phyloP scores from a whole-genome alignment of 1,140 invertebrate species.

The Solenopsis fugax region DNA sequence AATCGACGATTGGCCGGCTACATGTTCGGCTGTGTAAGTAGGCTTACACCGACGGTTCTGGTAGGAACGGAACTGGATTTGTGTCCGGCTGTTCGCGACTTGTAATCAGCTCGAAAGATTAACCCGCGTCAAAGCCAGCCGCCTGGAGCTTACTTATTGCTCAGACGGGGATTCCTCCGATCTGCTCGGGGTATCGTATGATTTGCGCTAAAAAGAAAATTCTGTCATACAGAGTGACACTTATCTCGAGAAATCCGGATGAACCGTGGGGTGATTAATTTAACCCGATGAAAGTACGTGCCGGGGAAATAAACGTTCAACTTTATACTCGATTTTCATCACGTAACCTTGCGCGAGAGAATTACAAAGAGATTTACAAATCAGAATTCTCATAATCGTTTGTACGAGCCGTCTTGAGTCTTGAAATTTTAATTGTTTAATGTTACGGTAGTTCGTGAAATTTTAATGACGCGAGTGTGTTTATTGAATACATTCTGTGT shows the following conservation, averaged over 20 bases:
- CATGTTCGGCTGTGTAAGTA: conserved; percentile 75
- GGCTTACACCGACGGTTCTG: conserved; percentile 71
- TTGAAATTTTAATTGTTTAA: conserved; percentile 1
- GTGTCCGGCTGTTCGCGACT: conserved; percentile 59
- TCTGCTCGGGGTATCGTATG: not conserved
- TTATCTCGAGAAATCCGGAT: not conserved
- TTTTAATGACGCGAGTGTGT: not conserved
- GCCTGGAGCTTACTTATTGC: not conserved
- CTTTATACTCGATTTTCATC: not conserved
- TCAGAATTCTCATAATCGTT: not conserved
- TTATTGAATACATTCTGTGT: not conserved
- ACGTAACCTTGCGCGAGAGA: not conserved
- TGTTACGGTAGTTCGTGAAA: not conserved
- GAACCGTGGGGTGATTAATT: not conserved
- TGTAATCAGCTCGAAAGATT: conserved; percentile 78
- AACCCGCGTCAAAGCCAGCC: conserved; percentile 54
- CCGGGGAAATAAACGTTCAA: not conserved
- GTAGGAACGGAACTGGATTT: conserved; percentile 52
- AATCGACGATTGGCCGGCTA: conserved; percentile 70
- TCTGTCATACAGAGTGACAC: not conserved
- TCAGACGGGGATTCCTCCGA: not conserved
- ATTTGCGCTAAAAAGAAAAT: conserved; percentile 23
- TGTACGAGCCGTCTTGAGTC: not conserved
- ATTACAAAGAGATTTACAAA: not conserved
- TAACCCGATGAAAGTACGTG: not conserved